These are phyloP conservation scores for Xanthia togata DNA, from an alignment of 2,888 invertebrate species.

Conservation along the genomic window DNA sequence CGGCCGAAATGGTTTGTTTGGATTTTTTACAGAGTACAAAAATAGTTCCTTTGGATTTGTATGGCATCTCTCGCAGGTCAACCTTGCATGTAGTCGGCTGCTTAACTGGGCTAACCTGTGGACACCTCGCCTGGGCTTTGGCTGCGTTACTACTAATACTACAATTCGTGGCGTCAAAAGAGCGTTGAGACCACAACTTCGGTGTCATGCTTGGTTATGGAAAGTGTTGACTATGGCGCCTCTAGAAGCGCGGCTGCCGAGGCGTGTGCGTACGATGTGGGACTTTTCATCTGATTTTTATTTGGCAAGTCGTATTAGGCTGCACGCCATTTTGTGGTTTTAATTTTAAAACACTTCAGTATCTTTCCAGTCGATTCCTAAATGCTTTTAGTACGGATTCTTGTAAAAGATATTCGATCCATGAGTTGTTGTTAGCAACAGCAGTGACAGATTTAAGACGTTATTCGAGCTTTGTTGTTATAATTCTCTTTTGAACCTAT, in stretches of 20 bases:
- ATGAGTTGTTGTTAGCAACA: constrained; percentile 7
- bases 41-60: neutral
- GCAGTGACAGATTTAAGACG: neutral
- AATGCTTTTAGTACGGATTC: neutral
- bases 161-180: neutral
- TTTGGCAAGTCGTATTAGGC: neutral
- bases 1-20: neutral
- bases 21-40: neutral
- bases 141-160: neutral
- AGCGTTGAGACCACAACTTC: neutral
- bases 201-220: neutral
- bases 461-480: neutral
- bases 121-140: neutral
- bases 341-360: neutral
- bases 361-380: neutral
- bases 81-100: neutral
- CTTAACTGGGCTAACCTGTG: no score
- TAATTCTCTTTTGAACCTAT: neutral
- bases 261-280: neutral
- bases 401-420: neutral
- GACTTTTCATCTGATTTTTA: neutral
- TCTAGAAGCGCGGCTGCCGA: no score
- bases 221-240: neutral
- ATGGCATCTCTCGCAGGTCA: neutral
- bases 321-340: neutral